Percentiles rank a stretch among this genome's conserved stretches.
phyloP scores from a whole-genome alignment of 2,797 vertebrate genomes.

The Nyctibius grandis region DNA sequence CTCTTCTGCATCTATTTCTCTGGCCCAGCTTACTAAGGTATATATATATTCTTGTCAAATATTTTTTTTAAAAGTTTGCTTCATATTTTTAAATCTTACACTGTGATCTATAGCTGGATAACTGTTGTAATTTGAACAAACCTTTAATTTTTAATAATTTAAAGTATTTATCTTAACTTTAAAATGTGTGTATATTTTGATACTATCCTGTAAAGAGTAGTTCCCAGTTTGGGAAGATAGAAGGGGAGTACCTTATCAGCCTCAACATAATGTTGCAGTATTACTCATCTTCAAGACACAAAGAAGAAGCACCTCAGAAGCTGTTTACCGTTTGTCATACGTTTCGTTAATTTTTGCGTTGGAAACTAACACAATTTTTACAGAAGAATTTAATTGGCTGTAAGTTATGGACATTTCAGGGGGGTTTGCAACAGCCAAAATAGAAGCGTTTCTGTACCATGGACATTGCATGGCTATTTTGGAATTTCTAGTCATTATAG shows the following conservation, averaged over 20 bases:
- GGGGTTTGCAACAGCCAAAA: constrained; percentile 69
- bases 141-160: constrained; percentile 8
- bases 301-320: constrained; percentile 72
- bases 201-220: constrained; percentile 82
- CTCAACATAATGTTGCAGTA: constrained; percentile 74
- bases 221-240: constrained; percentile 75
- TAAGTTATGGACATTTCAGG: constrained; percentile 73
- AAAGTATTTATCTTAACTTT: constrained; percentile 44
- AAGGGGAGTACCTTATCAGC: constrained; percentile 74
- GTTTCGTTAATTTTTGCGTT: constrained; percentile 71
- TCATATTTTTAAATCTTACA: constrained; percentile 62
- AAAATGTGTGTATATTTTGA: constrained; percentile 63
- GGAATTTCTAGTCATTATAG: constrained; percentile 36
- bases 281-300: constrained; percentile 76
- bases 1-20: constrained; percentile 86
- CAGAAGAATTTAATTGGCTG: constrained; percentile 76
- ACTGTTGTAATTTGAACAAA: constrained; percentile 59
- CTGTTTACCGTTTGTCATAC: constrained; percentile 66
- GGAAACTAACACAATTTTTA: constrained; percentile 74
- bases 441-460: constrained; percentile 69
- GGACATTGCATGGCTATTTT: constrained; percentile 69
- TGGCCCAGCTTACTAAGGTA: constrained; percentile 96
- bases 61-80: constrained; percentile 19
- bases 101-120: constrained; percentile 49
- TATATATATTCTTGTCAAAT: constrained; percentile 72